These are phyloP conservation scores for Colletes gigas DNA, from an alignment of 1,140 invertebrate species.

Conservation along the genomic window DNA sequence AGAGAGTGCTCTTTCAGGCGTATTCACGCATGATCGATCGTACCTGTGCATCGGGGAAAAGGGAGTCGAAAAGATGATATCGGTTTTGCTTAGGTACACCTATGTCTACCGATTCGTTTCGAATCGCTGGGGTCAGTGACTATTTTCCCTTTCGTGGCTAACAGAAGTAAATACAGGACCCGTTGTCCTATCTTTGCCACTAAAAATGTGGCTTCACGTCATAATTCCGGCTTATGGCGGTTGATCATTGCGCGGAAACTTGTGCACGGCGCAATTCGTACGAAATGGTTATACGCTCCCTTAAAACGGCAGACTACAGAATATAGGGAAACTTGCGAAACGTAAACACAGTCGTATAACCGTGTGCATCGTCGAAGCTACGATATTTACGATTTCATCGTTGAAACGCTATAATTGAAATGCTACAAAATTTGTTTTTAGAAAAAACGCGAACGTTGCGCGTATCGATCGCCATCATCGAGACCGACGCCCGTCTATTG, in stretches of 20 bases:
- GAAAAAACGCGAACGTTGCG: no score
- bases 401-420: not conserved
- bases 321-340: constrained; percentile 53
- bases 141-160: not conserved
- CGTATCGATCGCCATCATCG: not conserved
- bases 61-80: constrained; percentile 32
- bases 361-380: constrained; percentile 3
- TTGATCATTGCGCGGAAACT: constrained; percentile 39
- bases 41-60: constrained; percentile 32
- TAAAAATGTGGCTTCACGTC: not conserved
- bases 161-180: no score
- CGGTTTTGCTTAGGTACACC: not conserved
- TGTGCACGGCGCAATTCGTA: constrained; percentile 36
- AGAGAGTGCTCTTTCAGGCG: constrained; percentile 42
- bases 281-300: constrained; percentile 40
- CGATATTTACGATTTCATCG: not conserved
- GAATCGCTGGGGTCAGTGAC: constrained; percentile 4
- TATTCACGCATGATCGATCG: constrained; percentile 65
- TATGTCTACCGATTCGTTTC: not conserved
- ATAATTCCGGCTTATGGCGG: not conserved
- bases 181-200: no score
- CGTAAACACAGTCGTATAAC: constrained; percentile 50
- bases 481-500: not conserved
- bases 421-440: not conserved
- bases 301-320: constrained; percentile 31